A percentile compares a stretch with the other conserved stretches of the same genome.
phyloP scores from a whole-genome alignment of 2,797 vertebrate genomes.

The Lithobates pipiens region DNA sequence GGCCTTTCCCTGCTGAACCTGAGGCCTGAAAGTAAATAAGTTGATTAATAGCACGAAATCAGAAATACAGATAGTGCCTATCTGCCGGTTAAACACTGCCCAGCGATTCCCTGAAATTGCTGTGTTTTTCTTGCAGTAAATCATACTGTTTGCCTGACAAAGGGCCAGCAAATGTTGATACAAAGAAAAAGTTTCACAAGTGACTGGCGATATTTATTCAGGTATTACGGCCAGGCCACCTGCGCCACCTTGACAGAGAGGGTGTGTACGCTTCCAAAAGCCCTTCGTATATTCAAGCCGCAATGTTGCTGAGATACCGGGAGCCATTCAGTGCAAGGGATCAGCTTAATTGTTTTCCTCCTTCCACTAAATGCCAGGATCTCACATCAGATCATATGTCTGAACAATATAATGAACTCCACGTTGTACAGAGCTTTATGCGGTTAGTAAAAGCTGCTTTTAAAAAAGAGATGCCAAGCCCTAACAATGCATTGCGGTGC shows the following conservation, averaged over 20 bases:
- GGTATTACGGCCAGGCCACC: conserved; percentile 72
- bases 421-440: conserved; percentile 16
- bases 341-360: conserved; percentile 62
- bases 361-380: conserved; percentile 55
- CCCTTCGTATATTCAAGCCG: conserved; percentile 20
- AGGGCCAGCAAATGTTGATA: conserved; percentile 72
- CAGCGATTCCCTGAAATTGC: conserved; percentile 44
- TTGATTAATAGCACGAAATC: conserved; percentile 54
- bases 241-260: conserved; percentile 73
- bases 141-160: conserved; percentile 68
- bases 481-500: neutral
- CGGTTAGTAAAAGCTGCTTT: conserved; percentile 36
- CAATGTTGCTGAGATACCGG: conserved; percentile 63
- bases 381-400: conserved; percentile 48
- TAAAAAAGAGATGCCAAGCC: conserved; percentile 32
- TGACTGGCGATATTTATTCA: conserved; percentile 71
- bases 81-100: conserved; percentile 61
- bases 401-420: conserved; percentile 12
- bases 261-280: conserved; percentile 64
- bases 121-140: conserved; percentile 61
- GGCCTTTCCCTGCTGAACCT: conserved; percentile 21
- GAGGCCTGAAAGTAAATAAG: neutral
- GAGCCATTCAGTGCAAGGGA: conserved; percentile 59
- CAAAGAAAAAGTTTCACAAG: conserved; percentile 67
- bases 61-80: conserved; percentile 56